Conservation (phyloP, 2,888 invertebrate genomes). For the Perizoma flavofasciatum region DNA sequence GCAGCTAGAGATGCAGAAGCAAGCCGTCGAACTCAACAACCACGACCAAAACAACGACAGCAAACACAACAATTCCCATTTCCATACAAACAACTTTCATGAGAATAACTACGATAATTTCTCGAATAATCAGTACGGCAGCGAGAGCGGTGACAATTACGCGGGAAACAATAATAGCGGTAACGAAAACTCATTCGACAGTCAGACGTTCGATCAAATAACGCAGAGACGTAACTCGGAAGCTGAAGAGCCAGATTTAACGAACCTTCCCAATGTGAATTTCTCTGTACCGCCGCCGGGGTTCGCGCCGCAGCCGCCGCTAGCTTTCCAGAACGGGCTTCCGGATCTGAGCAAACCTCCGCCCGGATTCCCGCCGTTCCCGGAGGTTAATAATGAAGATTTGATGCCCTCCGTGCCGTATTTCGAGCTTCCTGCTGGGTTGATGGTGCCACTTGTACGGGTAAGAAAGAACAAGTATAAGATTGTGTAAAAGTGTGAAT, state of each 20-base stretch:
- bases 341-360: slow-evolving; percentile 95
- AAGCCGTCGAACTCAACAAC: slow-evolving; percentile 84
- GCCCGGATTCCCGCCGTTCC: slow-evolving; percentile 88
- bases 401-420: slow-evolving; percentile 96
- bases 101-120: slow-evolving; percentile 65
- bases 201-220: slow-evolving; percentile 74
- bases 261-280: slow-evolving; percentile 71
- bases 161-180: slow-evolving; percentile 72
- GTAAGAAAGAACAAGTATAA: slow-evolving; percentile 66
- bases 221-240: slow-evolving; percentile 58
- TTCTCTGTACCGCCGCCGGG: slow-evolving; percentile 80
- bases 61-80: slow-evolving; percentile 56
- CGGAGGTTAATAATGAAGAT: slow-evolving; percentile 85
- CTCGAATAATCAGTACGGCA: slow-evolving; percentile 65
- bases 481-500: no score
- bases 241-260: slow-evolving; percentile 62
- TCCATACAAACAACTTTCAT: slow-evolving; percentile 63
- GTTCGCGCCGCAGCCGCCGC: slow-evolving; percentile 60
- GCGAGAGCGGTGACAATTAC: slow-evolving; percentile 74
- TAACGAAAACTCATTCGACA: slow-evolving; percentile 80
- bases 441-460: slow-evolving; percentile 98
- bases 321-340: slow-evolving; percentile 84
- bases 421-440: slow-evolving; percentile 97
- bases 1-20: slow-evolving; percentile 91
- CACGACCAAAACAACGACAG: slow-evolving; percentile 64